Evolutionary conservation across 2,113 vertebrate species (phyloP), one percentile per base, ranked within the genome.

Genomic region (Esox niger): DNA sequence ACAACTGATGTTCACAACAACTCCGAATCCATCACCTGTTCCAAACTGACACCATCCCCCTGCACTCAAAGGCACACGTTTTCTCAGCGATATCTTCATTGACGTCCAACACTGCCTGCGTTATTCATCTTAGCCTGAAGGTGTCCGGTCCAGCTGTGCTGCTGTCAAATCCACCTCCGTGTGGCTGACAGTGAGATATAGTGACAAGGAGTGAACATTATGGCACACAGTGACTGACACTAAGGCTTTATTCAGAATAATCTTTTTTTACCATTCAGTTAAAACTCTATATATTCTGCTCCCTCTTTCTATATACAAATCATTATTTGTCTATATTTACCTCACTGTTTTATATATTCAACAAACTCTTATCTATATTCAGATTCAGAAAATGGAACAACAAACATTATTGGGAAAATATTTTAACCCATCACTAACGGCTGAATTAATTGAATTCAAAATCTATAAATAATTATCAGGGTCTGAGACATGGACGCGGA

Each of bases 1-100:
- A 23, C 17, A 33, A 61, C 58, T 32, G 2, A 9, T 61, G 20
- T 33, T 8, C 58, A 32, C 29, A 60, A 58, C 30, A 17, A 6
- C n/a, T 60, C 29, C 27, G 3, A 35, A 61, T 23, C 20, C 59
- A 11, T 1, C n/a, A 61, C 9, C 11, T 33, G n/a, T n/a, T n/a
- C n/a, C n/a, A n/a, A n/a, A n/a, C n/a, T n/a, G 4, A 1, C 4
- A 21, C 46, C 38, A 72, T 70, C 35, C 65, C 38, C 69, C 57
- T 56, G 71, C 69, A 73, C 68, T 57, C 60, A 81, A 73, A 83
- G 73, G 81, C 84, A 83, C 79, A 69, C 6, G 2, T 26, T 5
- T 17, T 10, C 11, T 17, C 4, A 27, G 23, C 26, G 11, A 3
- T 57, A n/a, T n/a, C n/a, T n/a, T n/a, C n/a, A n/a, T n/a, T n/a